Conservation (phyloP, 2,113 vertebrate species). For the Saccopteryx bilineata region DNA sequence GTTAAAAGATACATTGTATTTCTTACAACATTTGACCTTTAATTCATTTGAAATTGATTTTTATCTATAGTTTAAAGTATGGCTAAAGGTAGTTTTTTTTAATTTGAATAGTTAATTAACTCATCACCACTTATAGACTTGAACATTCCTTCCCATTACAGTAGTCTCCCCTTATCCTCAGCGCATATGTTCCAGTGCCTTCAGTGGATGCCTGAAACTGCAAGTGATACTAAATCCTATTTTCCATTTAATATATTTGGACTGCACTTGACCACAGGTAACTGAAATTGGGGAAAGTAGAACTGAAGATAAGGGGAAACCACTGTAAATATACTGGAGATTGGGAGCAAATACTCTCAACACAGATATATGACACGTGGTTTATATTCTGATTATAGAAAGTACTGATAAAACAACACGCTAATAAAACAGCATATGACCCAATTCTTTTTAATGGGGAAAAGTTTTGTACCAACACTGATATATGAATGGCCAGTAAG, state of each 20-base stretch:
- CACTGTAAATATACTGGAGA: neutral
- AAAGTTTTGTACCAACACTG: neutral
- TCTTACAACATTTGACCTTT: neutral
- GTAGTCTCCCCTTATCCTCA: neutral
- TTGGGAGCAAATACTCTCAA: neutral
- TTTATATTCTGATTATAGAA: neutral
- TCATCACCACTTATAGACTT: neutral
- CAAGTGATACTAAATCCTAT: neutral
- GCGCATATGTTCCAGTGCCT: neutral
- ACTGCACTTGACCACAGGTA: neutral
- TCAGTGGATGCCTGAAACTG: neutral
- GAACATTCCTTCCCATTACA: neutral
- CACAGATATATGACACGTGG: neutral
- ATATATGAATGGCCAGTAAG: neutral
- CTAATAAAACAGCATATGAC: neutral
- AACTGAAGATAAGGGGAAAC: neutral
- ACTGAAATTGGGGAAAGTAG: neutral
- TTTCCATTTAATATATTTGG: neutral
- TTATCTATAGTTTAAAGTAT: neutral
- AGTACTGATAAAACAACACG: neutral
- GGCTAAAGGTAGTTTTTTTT: neutral
- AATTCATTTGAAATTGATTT: conserved; percentile 9
- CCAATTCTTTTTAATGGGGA: neutral
- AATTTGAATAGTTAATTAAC: neutral
- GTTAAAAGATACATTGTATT: neutral